phyloP scores from a whole-genome alignment of 1,140 invertebrate genomes.

The Macrotrachela quadricornifera region DNA sequence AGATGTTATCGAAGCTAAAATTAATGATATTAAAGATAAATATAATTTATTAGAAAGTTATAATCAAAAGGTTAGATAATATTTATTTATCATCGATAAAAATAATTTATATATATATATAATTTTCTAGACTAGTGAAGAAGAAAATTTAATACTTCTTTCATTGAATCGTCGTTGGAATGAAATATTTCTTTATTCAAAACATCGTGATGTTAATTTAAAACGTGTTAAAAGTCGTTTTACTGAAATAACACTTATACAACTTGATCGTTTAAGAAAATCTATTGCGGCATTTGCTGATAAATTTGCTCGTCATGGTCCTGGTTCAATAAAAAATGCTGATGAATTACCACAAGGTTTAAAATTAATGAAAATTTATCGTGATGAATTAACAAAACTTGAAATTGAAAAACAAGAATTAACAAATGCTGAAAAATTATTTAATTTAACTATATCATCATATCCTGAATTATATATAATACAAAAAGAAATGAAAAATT shows the following conservation, averaged over 20 bases:
- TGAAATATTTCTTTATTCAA: constrained; percentile 25
- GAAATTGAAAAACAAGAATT: constrained; percentile 45
- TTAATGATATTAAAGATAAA: constrained; percentile 42
- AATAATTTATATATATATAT: background rate
- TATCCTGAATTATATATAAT: constrained; percentile 50
- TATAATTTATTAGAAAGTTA: constrained; percentile 30
- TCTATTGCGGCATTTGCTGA: constrained; percentile 3
- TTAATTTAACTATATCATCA: constrained; percentile 56
- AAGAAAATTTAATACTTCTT: constrained; percentile 18
- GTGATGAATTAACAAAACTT: constrained; percentile 41
- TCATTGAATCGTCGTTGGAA: constrained; percentile 24
- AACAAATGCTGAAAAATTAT: constrained; percentile 55
- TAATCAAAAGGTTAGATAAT: constrained; percentile 26
- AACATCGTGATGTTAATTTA: constrained; percentile 28
- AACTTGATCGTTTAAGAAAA: constrained; percentile 6
- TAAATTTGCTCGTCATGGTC: background rate
- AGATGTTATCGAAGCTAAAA: constrained; percentile 42
- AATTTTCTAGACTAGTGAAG: constrained; percentile 15
- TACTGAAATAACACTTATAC: constrained; percentile 33
- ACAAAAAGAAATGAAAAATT: constrained; percentile 46
- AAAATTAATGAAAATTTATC: constrained; percentile 39
- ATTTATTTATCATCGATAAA: background rate
- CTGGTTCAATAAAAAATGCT: background rate
- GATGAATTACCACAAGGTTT: constrained; percentile 15
- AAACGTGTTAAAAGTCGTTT: constrained; percentile 40